Evolutionary conservation across 2,888 invertebrate species (phyloP).

Genomic region (Anarsia innoxiella): DNA sequence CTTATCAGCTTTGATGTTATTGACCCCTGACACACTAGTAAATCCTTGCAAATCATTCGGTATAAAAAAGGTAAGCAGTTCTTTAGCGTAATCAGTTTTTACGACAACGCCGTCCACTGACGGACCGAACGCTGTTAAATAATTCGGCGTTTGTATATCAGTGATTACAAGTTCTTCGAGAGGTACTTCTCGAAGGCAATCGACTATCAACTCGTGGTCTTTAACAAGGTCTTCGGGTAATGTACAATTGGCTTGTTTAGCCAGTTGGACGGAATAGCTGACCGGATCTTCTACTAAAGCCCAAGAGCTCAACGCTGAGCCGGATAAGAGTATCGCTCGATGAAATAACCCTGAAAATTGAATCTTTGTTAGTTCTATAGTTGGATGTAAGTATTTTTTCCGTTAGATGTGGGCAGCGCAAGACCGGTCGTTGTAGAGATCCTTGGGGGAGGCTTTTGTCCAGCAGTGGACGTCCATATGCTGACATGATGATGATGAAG

Average conservation of each 20-base stretch:
- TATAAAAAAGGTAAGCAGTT: slow-evolving; percentile 82
- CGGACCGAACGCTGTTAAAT: slow-evolving; percentile 92
- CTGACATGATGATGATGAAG: too few species aligned
- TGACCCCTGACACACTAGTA: slow-evolving; percentile 77
- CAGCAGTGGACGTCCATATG: too few species aligned
- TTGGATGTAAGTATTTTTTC: too few species aligned
- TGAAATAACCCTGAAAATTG: slow-evolving; percentile 86
- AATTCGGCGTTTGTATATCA: slow-evolving; percentile 86
- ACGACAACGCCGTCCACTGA: slow-evolving; percentile 96
- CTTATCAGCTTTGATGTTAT: slow-evolving; percentile 75
- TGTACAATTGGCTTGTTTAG: slow-evolving; percentile 87
- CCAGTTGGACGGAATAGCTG: slow-evolving; percentile 87
- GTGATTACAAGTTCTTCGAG: slow-evolving; percentile 84
- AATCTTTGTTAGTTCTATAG: too few species aligned
- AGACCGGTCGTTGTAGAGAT: too few species aligned
- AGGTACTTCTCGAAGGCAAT: slow-evolving; percentile 86
- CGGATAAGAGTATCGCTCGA: slow-evolving; percentile 89
- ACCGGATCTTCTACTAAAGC: slow-evolving; percentile 91
- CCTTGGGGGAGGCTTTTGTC: too few species aligned
- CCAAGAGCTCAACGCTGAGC: slow-evolving; percentile 92
- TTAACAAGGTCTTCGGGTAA: slow-evolving; percentile 87
- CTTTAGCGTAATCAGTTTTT: slow-evolving; percentile 89
- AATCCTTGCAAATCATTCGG: slow-evolving; percentile 79
- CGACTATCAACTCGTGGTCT: slow-evolving; percentile 89
- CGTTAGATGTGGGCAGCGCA: too few species aligned